Base-by-base conservation (phyloP, 2,797 vertebrate genomes). In the Heliangelus exortis region DNA sequence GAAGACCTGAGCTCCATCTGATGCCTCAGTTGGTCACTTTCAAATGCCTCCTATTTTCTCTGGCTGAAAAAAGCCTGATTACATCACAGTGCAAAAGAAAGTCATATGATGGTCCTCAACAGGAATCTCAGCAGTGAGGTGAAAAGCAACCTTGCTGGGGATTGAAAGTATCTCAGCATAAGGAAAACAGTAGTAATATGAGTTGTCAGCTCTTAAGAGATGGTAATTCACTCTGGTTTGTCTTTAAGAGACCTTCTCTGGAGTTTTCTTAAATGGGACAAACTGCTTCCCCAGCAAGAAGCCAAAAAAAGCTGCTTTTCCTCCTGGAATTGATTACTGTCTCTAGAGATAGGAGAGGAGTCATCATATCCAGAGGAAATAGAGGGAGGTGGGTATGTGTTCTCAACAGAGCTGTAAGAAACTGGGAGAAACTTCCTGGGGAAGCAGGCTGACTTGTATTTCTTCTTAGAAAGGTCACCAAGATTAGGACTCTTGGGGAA, bases 381-480 rank as follows among this genome's bases (percentile, higher is more conserved):
- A 91, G 68, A 93, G 48, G 51, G 73, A 95, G 58, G 73, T 81
- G 69, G 87, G 89, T 95, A 94, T 78, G 47, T 80, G 62, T 69
- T 92, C 76, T 67, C 87, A 94, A 93, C 34, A 91, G 82, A 91
- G 39, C 66, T 86, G 66, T 84, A 92, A 92, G 89, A 95, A 91
- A 89, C 94, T 62, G 92, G 84, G 84, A 54, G 69, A 86, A 95
- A 85, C 26, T 92, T 66, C 76, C 84, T 86, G 84, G 54, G 73
- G 91, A 92, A 91, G 81, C 55, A 84, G 59, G 58, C 59, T 63
- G 90, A 81, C 76, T 92, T 90, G 68, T 89, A 89, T 87, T 89
- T 94, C 68, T 85, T 91, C 87, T 92, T 87, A 81, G 82, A 95
- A 95, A 96, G 76, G 87, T 78, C 82, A 92, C 91, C 84, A 84